Evolutionary conservation across 2,797 vertebrate genomes (phyloP), one percentile per base, ranked within the genome.

Genomic region (Enteromius trimaculatus): DNA sequence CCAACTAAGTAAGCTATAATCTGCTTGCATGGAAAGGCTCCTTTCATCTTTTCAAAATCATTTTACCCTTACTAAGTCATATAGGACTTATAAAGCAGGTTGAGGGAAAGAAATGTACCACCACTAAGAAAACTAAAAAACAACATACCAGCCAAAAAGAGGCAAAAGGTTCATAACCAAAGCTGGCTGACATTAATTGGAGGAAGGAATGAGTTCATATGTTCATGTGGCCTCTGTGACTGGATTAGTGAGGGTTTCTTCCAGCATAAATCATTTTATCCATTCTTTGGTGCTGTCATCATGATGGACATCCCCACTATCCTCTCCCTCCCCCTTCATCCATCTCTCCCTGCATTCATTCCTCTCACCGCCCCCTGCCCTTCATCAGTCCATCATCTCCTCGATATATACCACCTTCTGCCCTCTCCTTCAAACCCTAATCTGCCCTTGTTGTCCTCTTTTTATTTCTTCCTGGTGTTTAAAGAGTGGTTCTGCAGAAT

Each of bases 191-290:
- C 17, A 66, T 65, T 75, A 39, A 51, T 29, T 42, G 60, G 31
- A 13, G 58, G 4, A 75, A 58, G 29, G 69, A 62, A 76, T 13
- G 19, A 68, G 31, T 34, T 58, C 29, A 31, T 23, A 37, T 62
- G 23, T 17, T 42, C 21, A 71, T 17, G 29, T 47, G 51, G 19
- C 26, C 14, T 76, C 23, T 66, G 7, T 44, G 49, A 26, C 49
- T 71, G 84, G 58, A 75, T 86, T 79, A 86, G 75, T 39, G 34
- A 58, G 68, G 14, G 37, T 39, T 62, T 82, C 60, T 47, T 74
- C 13, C 51, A 82, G 19, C 44, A 85, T 77, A 77, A 58, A 65
- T 79, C 60, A 85, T 82, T 79, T 69, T 29, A 47, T 70, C 51
- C 65, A 83, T 69, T 26, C 26, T 6, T n/a, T 51, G 2, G 16